phyloP scores from a whole-genome alignment of 2,888 invertebrate species.

The Ectropis crepuscularia region DNA sequence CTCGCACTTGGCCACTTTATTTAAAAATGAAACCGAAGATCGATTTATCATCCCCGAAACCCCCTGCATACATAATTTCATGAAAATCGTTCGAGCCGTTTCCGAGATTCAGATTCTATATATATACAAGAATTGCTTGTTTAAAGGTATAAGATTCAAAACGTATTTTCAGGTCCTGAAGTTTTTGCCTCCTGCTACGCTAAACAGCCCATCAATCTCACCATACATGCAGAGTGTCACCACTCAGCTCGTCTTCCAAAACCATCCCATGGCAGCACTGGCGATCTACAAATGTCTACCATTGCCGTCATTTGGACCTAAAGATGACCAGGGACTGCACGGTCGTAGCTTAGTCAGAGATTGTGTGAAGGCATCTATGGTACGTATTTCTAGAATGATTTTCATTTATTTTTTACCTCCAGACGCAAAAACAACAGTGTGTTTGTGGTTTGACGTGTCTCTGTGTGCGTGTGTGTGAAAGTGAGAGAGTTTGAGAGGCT shows the following conservation, averaged over 20 bases:
- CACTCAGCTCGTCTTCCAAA: constrained; percentile 79
- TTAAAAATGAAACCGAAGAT: too few species aligned
- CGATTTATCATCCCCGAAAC: too few species aligned
- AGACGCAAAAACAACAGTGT: too few species aligned
- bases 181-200: constrained; percentile 60
- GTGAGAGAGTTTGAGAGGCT: too few species aligned
- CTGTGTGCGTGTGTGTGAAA: too few species aligned
- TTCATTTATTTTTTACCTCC: not conserved
- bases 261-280: constrained; percentile 76
- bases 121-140: too few species aligned
- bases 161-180: constrained; percentile 61
- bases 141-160: too few species aligned
- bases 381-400: constrained; percentile 51
- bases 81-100: too few species aligned
- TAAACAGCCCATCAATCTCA: constrained; percentile 71
- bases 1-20: too few species aligned
- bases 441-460: too few species aligned
- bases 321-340: constrained; percentile 82
- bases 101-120: too few species aligned
- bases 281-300: constrained; percentile 80
- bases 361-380: constrained; percentile 81
- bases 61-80: too few species aligned
- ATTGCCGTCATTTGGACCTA: constrained; percentile 74
- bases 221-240: constrained; percentile 79
- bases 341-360: constrained; percentile 84